A percentile compares a stretch with the other conserved stretches of the same genome.
phyloP scores from a whole-genome alignment of 2,113 vertebrate species.

The Laticauda laticaudata region DNA sequence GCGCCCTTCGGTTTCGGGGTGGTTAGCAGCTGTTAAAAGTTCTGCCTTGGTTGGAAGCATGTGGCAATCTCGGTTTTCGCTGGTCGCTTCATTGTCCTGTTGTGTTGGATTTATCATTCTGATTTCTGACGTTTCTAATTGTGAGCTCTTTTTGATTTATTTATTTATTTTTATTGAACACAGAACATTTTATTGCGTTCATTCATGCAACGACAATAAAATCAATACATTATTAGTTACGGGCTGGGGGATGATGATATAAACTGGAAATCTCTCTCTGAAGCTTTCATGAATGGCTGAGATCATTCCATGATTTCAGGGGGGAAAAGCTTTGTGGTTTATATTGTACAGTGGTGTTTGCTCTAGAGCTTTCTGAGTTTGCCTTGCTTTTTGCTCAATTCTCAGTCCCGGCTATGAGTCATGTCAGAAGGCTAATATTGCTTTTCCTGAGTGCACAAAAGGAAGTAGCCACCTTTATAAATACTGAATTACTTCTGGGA shows the following conservation, averaged over 20 bases:
- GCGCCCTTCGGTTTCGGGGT: neutral
- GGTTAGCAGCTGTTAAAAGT: neutral
- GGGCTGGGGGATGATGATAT: neutral
- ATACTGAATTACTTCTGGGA: constrained; percentile 7
- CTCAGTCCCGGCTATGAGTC: constrained; percentile 18
- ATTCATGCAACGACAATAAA: neutral
- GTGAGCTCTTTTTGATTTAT: neutral
- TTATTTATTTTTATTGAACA: no score
- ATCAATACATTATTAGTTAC: neutral
- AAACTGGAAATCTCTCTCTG: fast-evolving
- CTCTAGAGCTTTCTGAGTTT: constrained; percentile 44
- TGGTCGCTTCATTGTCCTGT: neutral
- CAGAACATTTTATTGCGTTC: neutral
- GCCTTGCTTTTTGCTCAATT: neutral
- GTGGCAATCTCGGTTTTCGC: neutral
- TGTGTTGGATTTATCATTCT: neutral
- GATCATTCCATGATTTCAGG: neutral
- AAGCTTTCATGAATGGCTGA: fast-evolving
- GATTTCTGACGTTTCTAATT: neutral
- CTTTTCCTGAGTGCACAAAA: neutral
- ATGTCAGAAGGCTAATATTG: constrained; percentile 10
- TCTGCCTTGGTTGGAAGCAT: neutral
- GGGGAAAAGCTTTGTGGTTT: constrained; percentile 22
- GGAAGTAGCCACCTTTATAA: neutral
- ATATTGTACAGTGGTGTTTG: neutral